Percentiles rank a stretch among this genome's conserved stretches.
Evolutionary conservation across 2,113 vertebrate species (phyloP).

Genomic region (Ahaetulla prasina): DNA sequence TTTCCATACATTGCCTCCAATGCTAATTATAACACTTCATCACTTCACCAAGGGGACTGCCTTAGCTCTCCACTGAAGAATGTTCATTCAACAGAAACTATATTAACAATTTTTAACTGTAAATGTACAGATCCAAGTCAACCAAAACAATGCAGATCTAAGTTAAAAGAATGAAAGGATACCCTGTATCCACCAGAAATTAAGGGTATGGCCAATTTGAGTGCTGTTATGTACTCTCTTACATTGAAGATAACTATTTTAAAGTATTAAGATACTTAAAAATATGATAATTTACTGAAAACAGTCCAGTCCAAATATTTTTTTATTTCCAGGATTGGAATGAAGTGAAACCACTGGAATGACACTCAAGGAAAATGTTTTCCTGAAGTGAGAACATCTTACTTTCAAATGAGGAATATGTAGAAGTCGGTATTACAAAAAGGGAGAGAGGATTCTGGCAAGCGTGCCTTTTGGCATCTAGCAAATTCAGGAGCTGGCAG

Average conservation of each 20-base stretch:
- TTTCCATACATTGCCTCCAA: background rate
- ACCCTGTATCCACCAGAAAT: background rate
- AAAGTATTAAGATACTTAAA: conserved; percentile 44
- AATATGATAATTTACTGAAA: conserved; percentile 37
- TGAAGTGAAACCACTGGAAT: conserved; percentile 42
- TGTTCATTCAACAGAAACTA: background rate
- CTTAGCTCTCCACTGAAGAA: background rate
- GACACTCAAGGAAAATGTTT: conserved; percentile 53
- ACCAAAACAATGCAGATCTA: background rate
- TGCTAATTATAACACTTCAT: background rate
- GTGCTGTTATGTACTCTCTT: background rate
- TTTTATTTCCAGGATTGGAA: conserved; percentile 38
- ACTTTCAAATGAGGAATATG: conserved; percentile 13
- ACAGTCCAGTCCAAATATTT: conserved; percentile 29
- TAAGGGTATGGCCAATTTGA: background rate
- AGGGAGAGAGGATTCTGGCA: background rate
- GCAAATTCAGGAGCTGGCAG: background rate
- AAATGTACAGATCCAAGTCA: background rate
- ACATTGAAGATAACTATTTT: background rate
- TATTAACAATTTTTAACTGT: background rate
- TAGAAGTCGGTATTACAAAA: conserved; percentile 11
- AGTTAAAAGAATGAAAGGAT: background rate
- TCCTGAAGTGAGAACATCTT: conserved; percentile 19
- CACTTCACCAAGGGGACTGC: background rate
- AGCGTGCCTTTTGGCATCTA: conserved; percentile 26